Percentiles rank a stretch among this genome's conserved stretches.
phyloP scores from a whole-genome alignment of 2,113 vertebrate genomes.

The Smithornis capensis region DNA sequence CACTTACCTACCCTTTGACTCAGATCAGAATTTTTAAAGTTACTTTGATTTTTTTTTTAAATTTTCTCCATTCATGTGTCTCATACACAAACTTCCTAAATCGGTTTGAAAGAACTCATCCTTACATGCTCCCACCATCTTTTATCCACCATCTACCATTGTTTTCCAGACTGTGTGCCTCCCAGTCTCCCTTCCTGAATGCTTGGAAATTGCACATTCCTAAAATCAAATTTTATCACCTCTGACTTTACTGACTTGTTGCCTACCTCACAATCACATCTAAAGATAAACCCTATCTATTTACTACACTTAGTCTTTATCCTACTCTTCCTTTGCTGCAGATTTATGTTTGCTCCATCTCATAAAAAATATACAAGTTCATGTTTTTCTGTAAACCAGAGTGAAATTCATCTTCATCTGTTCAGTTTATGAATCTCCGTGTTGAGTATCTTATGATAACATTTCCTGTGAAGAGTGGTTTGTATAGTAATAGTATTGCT shows the following conservation, averaged over 20 bases:
- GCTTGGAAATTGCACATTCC: background rate
- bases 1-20: background rate
- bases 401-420: constrained; percentile 3
- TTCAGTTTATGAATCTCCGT: background rate
- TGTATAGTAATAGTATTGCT: background rate
- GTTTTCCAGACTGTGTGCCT: background rate
- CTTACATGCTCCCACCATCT: background rate
- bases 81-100: background rate
- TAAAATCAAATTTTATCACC: background rate
- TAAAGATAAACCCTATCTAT: background rate
- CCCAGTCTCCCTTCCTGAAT: background rate
- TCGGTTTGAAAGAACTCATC: background rate
- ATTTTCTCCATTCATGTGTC: background rate
- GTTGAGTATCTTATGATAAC: background rate
- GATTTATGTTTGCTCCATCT: background rate
- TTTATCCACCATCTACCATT: background rate
- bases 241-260: background rate
- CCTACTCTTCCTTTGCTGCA: background rate
- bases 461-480: background rate
- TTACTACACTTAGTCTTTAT: background rate
- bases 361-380: background rate
- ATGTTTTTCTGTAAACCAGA: background rate
- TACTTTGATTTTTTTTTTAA: background rate
- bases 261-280: background rate
- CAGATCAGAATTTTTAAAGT: background rate